Evolutionary conservation across 1,140 invertebrate genomes (phyloP).

Genomic region (Meloidogyne floridensis): DNA sequence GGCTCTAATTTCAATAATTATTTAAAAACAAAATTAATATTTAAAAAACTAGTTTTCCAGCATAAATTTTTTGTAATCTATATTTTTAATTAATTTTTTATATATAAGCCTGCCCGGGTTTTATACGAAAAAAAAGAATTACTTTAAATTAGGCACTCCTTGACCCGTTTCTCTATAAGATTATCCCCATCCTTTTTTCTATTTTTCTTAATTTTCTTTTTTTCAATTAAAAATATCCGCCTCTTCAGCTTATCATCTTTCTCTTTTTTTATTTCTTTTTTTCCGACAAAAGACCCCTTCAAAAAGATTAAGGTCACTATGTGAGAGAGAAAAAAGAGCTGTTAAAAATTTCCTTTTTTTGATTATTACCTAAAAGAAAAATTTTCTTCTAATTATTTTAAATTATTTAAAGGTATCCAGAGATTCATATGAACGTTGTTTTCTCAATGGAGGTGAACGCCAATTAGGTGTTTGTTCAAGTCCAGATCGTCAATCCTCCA

Average conservation of each 20-base stretch:
- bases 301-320: not conserved
- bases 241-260: not conserved
- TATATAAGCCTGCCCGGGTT: no score
- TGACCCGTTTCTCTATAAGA: conserved; percentile 1
- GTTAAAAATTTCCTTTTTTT: not conserved
- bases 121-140: no score
- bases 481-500: conserved; percentile 49
- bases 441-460: conserved; percentile 34
- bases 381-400: not conserved
- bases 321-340: no score
- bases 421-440: conserved; percentile 51
- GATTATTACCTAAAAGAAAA: not conserved
- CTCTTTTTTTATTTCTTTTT: not conserved
- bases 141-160: not conserved
- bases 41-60: no score
- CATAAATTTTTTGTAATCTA: no score
- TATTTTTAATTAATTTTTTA: no score
- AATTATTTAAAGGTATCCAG: conserved; percentile 43
- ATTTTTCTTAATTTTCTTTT: not conserved
- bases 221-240: not conserved
- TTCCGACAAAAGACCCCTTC: not conserved
- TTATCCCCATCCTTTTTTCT: not conserved
- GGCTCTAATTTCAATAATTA: no score
- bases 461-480: conserved; percentile 51
- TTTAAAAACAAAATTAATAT: no score